phyloP scores from a whole-genome alignment of 1,140 invertebrate genomes.

The Drosophila sturtevanti region DNA sequence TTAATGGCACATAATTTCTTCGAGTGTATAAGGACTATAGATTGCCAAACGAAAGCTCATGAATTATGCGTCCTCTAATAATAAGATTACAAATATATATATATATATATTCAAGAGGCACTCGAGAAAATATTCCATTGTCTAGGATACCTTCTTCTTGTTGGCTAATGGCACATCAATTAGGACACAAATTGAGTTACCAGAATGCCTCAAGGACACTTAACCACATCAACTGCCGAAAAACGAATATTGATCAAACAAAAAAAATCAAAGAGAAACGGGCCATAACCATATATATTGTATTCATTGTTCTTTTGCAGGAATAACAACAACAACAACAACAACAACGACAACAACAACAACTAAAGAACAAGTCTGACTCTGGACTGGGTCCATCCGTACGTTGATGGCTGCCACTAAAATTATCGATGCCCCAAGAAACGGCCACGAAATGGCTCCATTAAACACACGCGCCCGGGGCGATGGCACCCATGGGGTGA shows the following conservation, averaged over 20 bases:
- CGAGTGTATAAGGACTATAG: background rate
- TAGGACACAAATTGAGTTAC: conserved; percentile 68
- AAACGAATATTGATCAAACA: conserved; percentile 18
- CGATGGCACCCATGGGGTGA: conserved; percentile 86
- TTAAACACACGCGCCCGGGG: conserved; percentile 87
- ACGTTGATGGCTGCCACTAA: conserved; percentile 82
- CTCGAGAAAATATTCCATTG: background rate
- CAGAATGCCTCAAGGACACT: conserved; percentile 37
- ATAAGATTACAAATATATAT: no score
- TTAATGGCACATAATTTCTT: background rate
- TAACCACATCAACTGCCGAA: conserved; percentile 37
- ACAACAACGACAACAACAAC: conserved; percentile 17
- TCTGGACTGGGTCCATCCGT: conserved; percentile 23
- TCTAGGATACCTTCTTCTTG: background rate
- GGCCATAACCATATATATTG: conserved; percentile 18
- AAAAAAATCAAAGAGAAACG: no score
- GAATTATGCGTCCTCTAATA: conserved; percentile 1
- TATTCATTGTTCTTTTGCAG: conserved; percentile 2
- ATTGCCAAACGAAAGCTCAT: background rate
- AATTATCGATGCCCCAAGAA: conserved; percentile 82
- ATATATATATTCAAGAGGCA: conserved; percentile 3
- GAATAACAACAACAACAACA: background rate
- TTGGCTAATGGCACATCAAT: conserved; percentile 55
- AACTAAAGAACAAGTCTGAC: conserved; percentile 20
- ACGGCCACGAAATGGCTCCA: conserved; percentile 90